phyloP scores from a whole-genome alignment of 2,113 vertebrate genomes.

The Marmota monax region DNA sequence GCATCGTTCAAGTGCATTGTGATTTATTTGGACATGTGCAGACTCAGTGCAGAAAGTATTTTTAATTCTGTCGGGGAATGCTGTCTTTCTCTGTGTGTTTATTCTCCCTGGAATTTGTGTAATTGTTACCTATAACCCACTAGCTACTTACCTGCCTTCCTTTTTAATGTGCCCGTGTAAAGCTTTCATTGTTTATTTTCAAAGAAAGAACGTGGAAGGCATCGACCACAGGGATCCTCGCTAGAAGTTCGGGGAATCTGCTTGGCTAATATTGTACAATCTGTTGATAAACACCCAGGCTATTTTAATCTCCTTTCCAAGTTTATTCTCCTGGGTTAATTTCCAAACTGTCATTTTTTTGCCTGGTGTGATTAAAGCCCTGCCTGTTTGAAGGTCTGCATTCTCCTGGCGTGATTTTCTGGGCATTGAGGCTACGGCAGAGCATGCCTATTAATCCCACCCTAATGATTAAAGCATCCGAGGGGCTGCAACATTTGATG shows the following conservation, averaged over 20 bases:
- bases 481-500: slow-evolving; percentile 73
- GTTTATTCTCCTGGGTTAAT: slow-evolving; percentile 73
- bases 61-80: slow-evolving; percentile 67
- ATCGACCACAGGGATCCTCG: background rate
- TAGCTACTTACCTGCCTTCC: slow-evolving; percentile 36
- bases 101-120: slow-evolving; percentile 18
- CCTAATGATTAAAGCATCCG: slow-evolving; percentile 79
- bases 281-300: slow-evolving; percentile 74
- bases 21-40: slow-evolving; percentile 87
- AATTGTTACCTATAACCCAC: background rate
- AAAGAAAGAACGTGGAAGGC: slow-evolving; percentile 57
- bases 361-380: slow-evolving; percentile 68
- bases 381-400: background rate
- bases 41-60: slow-evolving; percentile 74
- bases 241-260: slow-evolving; percentile 66
- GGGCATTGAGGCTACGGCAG: slow-evolving; percentile 39
- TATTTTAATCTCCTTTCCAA: slow-evolving; percentile 75
- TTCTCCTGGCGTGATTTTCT: slow-evolving; percentile 72
- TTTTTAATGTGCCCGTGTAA: slow-evolving; percentile 15
- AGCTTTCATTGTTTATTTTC: slow-evolving; percentile 56
- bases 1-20: slow-evolving; percentile 64
- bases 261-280: slow-evolving; percentile 75
- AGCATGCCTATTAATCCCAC: slow-evolving; percentile 78
- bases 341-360: slow-evolving; percentile 66
- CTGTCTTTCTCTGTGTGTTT: slow-evolving; percentile 55